Percentiles rank a stretch among this genome's conserved stretches.
These are phyloP conservation scores for Pocota personata DNA, from an alignment of 2,888 invertebrate species.

Conservation along the genomic window DNA sequence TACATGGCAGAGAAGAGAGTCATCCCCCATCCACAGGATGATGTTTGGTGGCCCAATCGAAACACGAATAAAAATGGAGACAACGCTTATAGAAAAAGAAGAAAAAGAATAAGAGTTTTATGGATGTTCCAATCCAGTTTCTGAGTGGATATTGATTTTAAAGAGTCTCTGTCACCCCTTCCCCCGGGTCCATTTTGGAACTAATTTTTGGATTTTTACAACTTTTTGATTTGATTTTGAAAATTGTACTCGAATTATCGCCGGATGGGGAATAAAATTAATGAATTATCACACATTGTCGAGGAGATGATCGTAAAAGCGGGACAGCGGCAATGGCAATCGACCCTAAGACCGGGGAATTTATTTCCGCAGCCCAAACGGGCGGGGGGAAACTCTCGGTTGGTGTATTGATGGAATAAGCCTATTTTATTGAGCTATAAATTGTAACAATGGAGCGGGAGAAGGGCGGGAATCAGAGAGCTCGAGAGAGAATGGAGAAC, in stretches of 20 bases:
- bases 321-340: constrained; percentile 5
- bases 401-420: constrained; percentile 67
- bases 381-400: background rate
- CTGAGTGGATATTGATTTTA: constrained; percentile 47
- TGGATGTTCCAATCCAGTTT: constrained; percentile 37
- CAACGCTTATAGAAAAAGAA: constrained; percentile 22
- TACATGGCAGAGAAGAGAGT: constrained; percentile 56
- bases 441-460: constrained; percentile 42
- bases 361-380: constrained; percentile 7
- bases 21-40: constrained; percentile 61
- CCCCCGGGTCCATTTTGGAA: constrained; percentile 33
- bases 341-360: constrained; percentile 13
- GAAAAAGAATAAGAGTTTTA: constrained; percentile 37
- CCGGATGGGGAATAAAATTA: constrained; percentile 67
- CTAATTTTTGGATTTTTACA: constrained; percentile 67
- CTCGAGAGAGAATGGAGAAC: constrained; percentile 28
- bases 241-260: constrained; percentile 73
- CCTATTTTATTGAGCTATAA: constrained; percentile 72
- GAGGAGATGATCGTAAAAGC: constrained; percentile 61
- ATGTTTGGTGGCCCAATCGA: constrained; percentile 45
- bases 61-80: constrained; percentile 38
- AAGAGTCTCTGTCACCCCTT: constrained; percentile 22
- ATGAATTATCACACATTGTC: constrained; percentile 73
- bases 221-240: constrained; percentile 72
- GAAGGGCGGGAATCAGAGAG: background rate